Percentiles rank a stretch among this genome's conserved stretches.
Evolutionary conservation across 2,797 vertebrate genomes (phyloP).

Genomic region (Pteronotus mesoamericanus): DNA sequence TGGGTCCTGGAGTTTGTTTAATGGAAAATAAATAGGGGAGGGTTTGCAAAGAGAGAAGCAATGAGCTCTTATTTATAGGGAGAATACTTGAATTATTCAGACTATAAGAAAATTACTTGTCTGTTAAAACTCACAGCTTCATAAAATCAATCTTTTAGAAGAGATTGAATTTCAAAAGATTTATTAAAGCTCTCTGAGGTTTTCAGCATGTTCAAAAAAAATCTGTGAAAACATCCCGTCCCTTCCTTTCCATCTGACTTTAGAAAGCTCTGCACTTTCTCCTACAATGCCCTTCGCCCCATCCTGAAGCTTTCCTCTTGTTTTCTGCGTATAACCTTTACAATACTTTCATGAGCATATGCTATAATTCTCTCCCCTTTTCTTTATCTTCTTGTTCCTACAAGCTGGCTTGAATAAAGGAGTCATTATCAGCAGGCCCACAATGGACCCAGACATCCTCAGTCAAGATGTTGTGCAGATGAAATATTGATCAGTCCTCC

Average conservation of each 20-base stretch:
- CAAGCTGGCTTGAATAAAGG: constrained; percentile 95
- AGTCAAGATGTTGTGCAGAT: constrained; percentile 95
- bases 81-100: constrained; percentile 46
- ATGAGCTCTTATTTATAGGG: neutral
- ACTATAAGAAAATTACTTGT: constrained; percentile 61
- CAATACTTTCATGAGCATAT: constrained; percentile 88
- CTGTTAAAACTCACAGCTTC: constrained; percentile 71
- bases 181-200: constrained; percentile 69
- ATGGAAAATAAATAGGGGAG: rapidly evolving
- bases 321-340: constrained; percentile 88
- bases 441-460: constrained; percentile 94
- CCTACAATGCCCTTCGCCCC: constrained; percentile 17
- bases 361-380: constrained; percentile 90
- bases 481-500: constrained; percentile 96
- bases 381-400: constrained; percentile 97
- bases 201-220: constrained; percentile 60
- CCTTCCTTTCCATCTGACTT: constrained; percentile 60
- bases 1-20: too few species aligned
- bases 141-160: constrained; percentile 68
- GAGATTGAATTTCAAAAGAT: constrained; percentile 69
- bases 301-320: constrained; percentile 66
- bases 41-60: neutral
- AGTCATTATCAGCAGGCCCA: constrained; percentile 93
- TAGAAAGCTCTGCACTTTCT: constrained; percentile 69
- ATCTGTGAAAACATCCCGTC: constrained; percentile 20